phyloP scores from a whole-genome alignment of 2,888 invertebrate genomes.

The Sphecodes monilicornis region DNA sequence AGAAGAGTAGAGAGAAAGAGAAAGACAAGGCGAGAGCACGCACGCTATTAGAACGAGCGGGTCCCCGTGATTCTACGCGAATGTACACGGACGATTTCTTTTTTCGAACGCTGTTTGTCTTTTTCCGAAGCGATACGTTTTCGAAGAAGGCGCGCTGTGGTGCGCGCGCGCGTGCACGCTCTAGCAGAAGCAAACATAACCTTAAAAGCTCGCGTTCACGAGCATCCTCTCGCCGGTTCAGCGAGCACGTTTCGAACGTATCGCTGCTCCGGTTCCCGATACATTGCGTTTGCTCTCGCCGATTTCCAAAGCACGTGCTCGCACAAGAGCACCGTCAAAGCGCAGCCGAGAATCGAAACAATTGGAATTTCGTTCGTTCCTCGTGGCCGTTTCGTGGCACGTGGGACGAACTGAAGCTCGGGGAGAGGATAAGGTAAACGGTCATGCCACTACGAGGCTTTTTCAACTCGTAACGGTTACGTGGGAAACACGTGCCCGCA shows the following conservation, averaged over 20 bases:
- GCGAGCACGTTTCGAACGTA: background rate
- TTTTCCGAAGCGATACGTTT: constrained; percentile 27
- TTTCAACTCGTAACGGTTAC: background rate
- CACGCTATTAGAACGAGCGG: constrained; percentile 47
- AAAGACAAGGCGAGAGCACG: background rate
- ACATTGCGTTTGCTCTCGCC: constrained; percentile 17
- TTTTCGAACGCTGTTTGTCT: constrained; percentile 16
- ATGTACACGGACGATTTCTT: constrained; percentile 43
- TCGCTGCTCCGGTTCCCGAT: constrained; percentile 14
- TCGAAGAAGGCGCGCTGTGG: constrained; percentile 18
- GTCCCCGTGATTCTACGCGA: constrained; percentile 57
- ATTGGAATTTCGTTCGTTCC: constrained; percentile 42
- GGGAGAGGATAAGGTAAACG: background rate
- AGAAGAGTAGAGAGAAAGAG: background rate
- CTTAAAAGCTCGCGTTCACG: constrained; percentile 37
- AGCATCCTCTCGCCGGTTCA: background rate
- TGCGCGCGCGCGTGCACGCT: background rate
- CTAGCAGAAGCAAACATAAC: constrained; percentile 45
- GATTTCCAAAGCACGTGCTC: constrained; percentile 36
- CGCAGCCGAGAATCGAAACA: constrained; percentile 20
- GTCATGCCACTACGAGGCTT: constrained; percentile 5
- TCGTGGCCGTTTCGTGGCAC: background rate
- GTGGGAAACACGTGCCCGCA: constrained; percentile 31
- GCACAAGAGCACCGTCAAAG: constrained; percentile 4
- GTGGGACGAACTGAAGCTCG: background rate